Evolutionary conservation across 2,888 invertebrate species (phyloP), one percentile per base, ranked within the genome.

Genomic region (Nebria brevicollis): DNA sequence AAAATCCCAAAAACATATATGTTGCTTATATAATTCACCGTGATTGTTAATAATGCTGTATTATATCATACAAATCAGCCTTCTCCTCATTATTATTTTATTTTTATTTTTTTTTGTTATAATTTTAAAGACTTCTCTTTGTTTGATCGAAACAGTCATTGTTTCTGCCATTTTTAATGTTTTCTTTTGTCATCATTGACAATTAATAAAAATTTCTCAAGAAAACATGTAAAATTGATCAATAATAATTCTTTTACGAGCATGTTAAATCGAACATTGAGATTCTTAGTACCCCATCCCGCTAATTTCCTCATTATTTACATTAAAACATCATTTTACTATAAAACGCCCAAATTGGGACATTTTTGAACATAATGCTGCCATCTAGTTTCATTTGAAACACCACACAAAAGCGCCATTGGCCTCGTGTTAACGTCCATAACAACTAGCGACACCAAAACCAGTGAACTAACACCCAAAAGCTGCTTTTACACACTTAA

Each of bases 221-320:
- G 72, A 66, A 72, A 72, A 64, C 34, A 26, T 77, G 77, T 77
- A 77, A 77, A 77, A 26, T 77, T 77, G 70, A 77, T 77, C 10
- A 77, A 77, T 77, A 77, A 77, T 77, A 77, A 72, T 77, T 77
- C 72, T 77, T 77, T 77, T 77, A 77, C 34, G 77, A 77, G 77
- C 77, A 77, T 77, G 77, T 77, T 77, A 77, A 77, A 43, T 41
- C 73, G 41, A 43, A 73, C 54, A 54, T 8, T 54, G 54, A 8
- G 54, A 54, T 54, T 54, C 13, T 54, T 54, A 54, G 54, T 54
- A 54, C 54, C 54, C 8, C 13, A 8, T 13, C 54, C 54, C 54
- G 13, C 54, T 13, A 54, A 54, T 54, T 11, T 54, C 13, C 54
- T 13, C 4, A 54, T 54, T 34, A 34, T 34, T 34, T 34, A 34